Evolutionary conservation across 2,797 vertebrate species (phyloP).

Genomic region (Discoglossus pictus): DNA sequence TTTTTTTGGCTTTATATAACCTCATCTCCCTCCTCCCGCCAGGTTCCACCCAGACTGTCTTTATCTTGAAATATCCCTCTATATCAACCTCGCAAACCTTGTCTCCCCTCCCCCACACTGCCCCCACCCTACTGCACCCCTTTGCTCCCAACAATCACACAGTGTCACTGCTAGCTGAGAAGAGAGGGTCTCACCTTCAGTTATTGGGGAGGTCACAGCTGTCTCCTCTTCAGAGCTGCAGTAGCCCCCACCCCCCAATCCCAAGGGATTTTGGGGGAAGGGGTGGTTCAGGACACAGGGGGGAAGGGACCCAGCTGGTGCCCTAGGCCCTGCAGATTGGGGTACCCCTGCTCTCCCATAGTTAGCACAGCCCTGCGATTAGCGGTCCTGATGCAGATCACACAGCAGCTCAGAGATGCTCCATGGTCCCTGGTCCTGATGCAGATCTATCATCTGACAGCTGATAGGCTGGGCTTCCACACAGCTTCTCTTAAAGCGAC

Average conservation of each 20-base stretch:
- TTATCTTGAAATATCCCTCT: neutral
- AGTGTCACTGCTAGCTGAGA: no score
- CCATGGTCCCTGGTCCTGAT: constrained; percentile 10
- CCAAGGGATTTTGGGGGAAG: constrained; percentile 26
- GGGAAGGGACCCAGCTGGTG: constrained; percentile 3
- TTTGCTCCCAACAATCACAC: no score
- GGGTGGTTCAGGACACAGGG: constrained; percentile 25
- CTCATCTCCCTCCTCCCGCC: neutral
- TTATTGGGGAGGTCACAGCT: constrained; percentile 16
- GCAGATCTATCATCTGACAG: constrained; percentile 31
- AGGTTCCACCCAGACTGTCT: constrained; percentile 6
- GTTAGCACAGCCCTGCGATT: neutral
- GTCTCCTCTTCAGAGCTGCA: constrained; percentile 24
- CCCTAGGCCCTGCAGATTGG: neutral
- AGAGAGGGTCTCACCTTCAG: constrained; percentile 33
- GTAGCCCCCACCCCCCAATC: constrained; percentile 9
- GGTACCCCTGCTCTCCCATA: neutral
- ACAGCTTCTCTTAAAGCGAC: constrained; percentile 31
- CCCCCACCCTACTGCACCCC: neutral
- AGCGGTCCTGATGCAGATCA: neutral
- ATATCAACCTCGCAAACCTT: neutral
- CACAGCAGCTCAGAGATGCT: neutral
- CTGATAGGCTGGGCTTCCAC: constrained; percentile 25
- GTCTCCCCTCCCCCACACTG: neutral
- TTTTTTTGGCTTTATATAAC: neutral